Evolutionary conservation across 2,888 invertebrate species (phyloP).

Genomic region (Oligia latruncula): DNA sequence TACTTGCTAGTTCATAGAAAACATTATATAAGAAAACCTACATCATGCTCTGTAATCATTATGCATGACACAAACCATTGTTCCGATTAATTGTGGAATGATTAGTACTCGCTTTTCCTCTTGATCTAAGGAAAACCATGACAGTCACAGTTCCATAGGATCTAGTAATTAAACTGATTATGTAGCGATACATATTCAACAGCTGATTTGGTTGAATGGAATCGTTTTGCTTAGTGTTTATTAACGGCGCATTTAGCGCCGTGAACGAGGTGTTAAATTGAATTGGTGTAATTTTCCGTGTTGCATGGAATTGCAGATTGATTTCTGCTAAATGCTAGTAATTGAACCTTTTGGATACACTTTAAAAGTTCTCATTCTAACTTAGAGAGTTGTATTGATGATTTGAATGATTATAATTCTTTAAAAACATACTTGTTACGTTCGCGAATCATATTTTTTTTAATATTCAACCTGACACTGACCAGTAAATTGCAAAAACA

Average conservation of each 20-base stretch:
- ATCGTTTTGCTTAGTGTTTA: constrained; percentile 1
- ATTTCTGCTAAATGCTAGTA: too few relatives aligned
- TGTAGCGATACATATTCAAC: constrained; percentile 55
- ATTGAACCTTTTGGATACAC: neutral
- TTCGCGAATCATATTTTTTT: too few relatives aligned
- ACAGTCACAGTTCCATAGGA: constrained; percentile 8
- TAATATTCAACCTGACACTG: too few relatives aligned
- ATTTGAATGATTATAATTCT: too few relatives aligned
- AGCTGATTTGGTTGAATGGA: constrained; percentile 47
- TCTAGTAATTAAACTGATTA: constrained; percentile 23
- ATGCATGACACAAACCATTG: constrained; percentile 3
- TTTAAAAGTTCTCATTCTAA: neutral
- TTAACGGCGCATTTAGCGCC: constrained; percentile 13
- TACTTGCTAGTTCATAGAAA: neutral
- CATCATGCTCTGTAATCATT: neutral
- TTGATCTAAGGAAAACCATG: constrained; percentile 44
- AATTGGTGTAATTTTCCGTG: constrained; percentile 11
- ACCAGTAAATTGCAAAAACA: too few relatives aligned
- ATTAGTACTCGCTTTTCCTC: constrained; percentile 27
- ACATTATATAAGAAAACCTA: neutral
- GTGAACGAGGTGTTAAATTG: neutral
- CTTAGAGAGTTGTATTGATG: too few relatives aligned
- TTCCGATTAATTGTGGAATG: constrained; percentile 30
- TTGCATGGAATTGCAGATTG: neutral
- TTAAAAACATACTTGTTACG: too few relatives aligned